phyloP scores from a whole-genome alignment of 1,140 invertebrate genomes.

The Apocrypta bakeri region DNA sequence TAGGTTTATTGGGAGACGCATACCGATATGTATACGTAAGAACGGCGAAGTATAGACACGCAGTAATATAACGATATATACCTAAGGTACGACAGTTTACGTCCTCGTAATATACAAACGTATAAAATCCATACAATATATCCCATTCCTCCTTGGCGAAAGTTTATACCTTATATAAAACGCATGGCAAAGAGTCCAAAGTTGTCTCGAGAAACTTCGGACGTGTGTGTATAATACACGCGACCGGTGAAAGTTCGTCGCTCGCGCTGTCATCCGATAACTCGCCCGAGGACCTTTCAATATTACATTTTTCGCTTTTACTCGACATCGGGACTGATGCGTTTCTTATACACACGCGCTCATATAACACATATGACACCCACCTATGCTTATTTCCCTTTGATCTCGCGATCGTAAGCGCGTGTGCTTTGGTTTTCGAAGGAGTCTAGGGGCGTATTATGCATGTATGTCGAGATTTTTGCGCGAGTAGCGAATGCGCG shows the following conservation, averaged over 20 bases:
- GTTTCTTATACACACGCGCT: slow-evolving; percentile 33
- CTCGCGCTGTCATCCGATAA: slow-evolving; percentile 42
- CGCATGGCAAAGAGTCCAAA: slow-evolving; percentile 42
- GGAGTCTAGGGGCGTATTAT: slow-evolving; percentile 54
- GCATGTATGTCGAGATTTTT: slow-evolving; percentile 56
- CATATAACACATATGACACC: neutral
- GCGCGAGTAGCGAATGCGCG: neutral
- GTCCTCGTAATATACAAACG: slow-evolving; percentile 34
- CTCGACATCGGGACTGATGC: slow-evolving; percentile 4
- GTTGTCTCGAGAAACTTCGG: slow-evolving; percentile 55
- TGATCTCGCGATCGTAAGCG: slow-evolving; percentile 33
- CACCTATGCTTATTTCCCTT: slow-evolving; percentile 13
- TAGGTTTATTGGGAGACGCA: slow-evolving; percentile 64
- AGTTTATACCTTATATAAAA: slow-evolving; percentile 66
- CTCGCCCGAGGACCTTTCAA: slow-evolving; percentile 40
- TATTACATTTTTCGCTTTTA: slow-evolving; percentile 47
- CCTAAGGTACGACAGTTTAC: neutral
- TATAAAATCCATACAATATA: slow-evolving; percentile 65
- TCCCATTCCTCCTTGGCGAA: slow-evolving; percentile 28
- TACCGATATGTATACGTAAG: slow-evolving; percentile 54
- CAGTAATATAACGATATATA: neutral
- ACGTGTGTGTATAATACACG: slow-evolving; percentile 40
- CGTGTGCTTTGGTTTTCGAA: slow-evolving; percentile 40
- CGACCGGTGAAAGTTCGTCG: slow-evolving; percentile 55
- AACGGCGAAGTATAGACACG: neutral